These are phyloP conservation scores for Drosophila ambigua DNA, from an alignment of 1,140 invertebrate species.

Conservation along the genomic window DNA sequence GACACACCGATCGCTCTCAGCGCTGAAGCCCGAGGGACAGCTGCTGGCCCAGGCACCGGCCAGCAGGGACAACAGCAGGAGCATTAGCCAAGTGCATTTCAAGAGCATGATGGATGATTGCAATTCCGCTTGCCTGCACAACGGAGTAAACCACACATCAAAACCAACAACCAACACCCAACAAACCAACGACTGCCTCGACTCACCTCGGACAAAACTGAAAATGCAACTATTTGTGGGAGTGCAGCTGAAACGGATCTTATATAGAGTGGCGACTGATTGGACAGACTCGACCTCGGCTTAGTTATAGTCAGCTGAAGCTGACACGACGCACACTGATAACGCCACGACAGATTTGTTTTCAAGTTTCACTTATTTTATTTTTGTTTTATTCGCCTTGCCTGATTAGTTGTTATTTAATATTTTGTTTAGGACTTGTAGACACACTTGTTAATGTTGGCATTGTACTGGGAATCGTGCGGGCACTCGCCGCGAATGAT, in stretches of 20 bases:
- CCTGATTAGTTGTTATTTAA: background rate
- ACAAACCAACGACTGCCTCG: background rate
- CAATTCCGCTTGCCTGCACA: conserved; percentile 2
- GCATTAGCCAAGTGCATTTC: conserved; percentile 64
- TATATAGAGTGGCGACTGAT: conserved; percentile 45
- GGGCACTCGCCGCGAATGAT: conserved; percentile 72
- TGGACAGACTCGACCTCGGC: conserved; percentile 26
- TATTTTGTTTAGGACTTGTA: conserved; percentile 33
- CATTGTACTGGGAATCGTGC: conserved; percentile 40
- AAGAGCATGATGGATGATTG: conserved; percentile 31
- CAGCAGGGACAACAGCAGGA: conserved; percentile 61
- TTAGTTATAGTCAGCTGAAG: conserved; percentile 13
- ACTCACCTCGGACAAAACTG: conserved; percentile 42
- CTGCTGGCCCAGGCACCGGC: conserved; percentile 46
- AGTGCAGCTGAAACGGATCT: conserved; percentile 24
- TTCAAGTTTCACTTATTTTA: conserved; percentile 12
- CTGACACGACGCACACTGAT: background rate
- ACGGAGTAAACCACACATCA: background rate
- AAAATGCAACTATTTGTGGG: conserved; percentile 47
- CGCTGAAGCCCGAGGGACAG: conserved; percentile 63
- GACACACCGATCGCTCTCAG: conserved; percentile 55
- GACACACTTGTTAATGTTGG: conserved; percentile 68
- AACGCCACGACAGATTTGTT: conserved; percentile 28
- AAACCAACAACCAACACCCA: background rate
- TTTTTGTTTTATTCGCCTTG: background rate